Evolutionary conservation across 2,888 invertebrate genomes (phyloP).

Genomic region (Caenorhabditis sinica): DNA sequence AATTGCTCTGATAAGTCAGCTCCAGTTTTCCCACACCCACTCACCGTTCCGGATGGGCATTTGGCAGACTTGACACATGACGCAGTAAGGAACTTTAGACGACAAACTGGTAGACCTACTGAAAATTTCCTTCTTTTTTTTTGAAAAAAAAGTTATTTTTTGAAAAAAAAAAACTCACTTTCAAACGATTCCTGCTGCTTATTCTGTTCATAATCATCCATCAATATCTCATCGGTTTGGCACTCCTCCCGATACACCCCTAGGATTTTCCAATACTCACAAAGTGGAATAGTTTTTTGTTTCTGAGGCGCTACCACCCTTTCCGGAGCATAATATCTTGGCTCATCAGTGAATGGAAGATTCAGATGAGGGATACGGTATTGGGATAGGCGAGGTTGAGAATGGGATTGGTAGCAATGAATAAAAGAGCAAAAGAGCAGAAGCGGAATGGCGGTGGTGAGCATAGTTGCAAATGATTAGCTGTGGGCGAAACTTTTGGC

Average conservation of each 20-base stretch:
- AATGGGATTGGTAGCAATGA: slow-evolving; percentile 5
- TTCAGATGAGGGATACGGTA: slow-evolving; percentile 50
- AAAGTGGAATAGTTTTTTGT: slow-evolving; percentile 53
- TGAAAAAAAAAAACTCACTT: slow-evolving; percentile 47
- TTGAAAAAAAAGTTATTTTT: background rate
- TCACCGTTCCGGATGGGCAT: slow-evolving; percentile 61
- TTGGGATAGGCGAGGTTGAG: slow-evolving; percentile 19
- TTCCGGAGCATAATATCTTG: slow-evolving; percentile 51
- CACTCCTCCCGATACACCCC: slow-evolving; percentile 62
- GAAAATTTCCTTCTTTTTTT: slow-evolving; percentile 2
- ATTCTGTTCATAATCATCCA: slow-evolving; percentile 53
- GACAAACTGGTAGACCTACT: slow-evolving; percentile 65
- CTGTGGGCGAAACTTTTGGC: background rate
- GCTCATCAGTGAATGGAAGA: slow-evolving; percentile 61
- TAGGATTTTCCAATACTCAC: slow-evolving; percentile 64
- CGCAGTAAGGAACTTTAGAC: slow-evolving; percentile 53
- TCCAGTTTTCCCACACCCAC: background rate
- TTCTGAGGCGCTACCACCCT: slow-evolving; percentile 20
- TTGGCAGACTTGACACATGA: slow-evolving; percentile 64
- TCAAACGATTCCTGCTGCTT: slow-evolving; percentile 48
- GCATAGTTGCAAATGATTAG: slow-evolving; percentile 32
- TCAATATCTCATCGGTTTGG: slow-evolving; percentile 24
- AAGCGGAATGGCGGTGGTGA: background rate
- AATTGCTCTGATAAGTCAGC: no score
- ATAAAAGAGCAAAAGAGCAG: slow-evolving; percentile 18